These are phyloP conservation scores for Gryllus longicercus DNA, from an alignment of 2,888 invertebrate species.

Conservation along the genomic window DNA sequence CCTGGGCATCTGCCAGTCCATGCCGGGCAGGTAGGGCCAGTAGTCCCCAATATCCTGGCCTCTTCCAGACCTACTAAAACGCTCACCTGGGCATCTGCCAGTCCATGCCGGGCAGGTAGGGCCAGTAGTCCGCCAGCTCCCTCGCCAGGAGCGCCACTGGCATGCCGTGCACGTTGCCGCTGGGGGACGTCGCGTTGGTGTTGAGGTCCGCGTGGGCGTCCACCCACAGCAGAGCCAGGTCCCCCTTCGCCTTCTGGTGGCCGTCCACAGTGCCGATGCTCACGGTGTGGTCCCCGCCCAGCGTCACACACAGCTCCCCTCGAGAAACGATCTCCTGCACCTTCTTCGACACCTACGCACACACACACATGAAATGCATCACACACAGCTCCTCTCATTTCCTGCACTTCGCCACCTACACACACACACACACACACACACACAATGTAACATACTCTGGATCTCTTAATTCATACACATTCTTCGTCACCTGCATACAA, in stretches of 20 bases:
- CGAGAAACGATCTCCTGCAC: slow-evolving; percentile 63
- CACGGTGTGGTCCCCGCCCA: slow-evolving; percentile 91
- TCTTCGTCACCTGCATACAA: no score
- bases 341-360: slow-evolving; percentile 51
- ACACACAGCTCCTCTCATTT: no score
- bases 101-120: slow-evolving; percentile 71
- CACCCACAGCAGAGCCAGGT: slow-evolving; percentile 80
- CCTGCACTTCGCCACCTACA: no score
- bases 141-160: slow-evolving; percentile 74
- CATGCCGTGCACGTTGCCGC: slow-evolving; percentile 79
- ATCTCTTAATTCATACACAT: neutral
- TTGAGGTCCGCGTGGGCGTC: slow-evolving; percentile 93
- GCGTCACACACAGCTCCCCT: slow-evolving; percentile 64
- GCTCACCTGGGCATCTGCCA: slow-evolving; percentile 73
- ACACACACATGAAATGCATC: neutral
- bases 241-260: slow-evolving; percentile 56
- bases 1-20: no score
- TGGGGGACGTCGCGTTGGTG: slow-evolving; percentile 74
- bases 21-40: no score
- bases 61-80: neutral
- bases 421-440: no score
- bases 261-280: slow-evolving; percentile 81
- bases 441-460: no score
- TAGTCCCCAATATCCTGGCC: no score
- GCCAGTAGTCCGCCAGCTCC: slow-evolving; percentile 72